Conservation (phyloP, 2,888 invertebrate genomes). For the Lymantria dispar region DNA sequence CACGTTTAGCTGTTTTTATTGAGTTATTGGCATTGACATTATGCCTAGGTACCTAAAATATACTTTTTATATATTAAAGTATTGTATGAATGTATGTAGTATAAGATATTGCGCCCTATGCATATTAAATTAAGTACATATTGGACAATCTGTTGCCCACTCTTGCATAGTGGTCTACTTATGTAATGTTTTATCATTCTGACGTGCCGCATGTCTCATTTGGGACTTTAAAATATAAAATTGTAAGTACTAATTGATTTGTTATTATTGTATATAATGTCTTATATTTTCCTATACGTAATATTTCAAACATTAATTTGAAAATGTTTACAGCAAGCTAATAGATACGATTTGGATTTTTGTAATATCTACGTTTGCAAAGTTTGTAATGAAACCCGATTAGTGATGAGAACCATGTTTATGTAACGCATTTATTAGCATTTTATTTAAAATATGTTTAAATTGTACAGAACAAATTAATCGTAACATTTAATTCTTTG, state of each 20-base stretch:
- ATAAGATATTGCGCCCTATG: slow-evolving; percentile 10
- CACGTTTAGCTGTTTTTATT: no score
- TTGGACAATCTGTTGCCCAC: neutral
- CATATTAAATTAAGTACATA: slow-evolving; percentile 1
- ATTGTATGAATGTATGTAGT: slow-evolving; percentile 5
- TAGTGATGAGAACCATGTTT: slow-evolving; percentile 34
- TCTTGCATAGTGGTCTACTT: slow-evolving; percentile 12
- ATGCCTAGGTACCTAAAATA: no score
- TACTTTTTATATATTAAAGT: no score
- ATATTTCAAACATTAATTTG: slow-evolving; percentile 17
- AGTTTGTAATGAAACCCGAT: slow-evolving; percentile 32
- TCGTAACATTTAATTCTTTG: slow-evolving; percentile 67
- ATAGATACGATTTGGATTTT: slow-evolving; percentile 48
- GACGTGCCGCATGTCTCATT: slow-evolving; percentile 30
- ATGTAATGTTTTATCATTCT: slow-evolving; percentile 13
- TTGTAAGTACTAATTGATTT: slow-evolving; percentile 18
- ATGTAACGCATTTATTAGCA: slow-evolving; percentile 73
- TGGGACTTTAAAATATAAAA: slow-evolving; percentile 33
- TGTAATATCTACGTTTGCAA: slow-evolving; percentile 27
- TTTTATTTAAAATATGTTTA: slow-evolving; percentile 54
- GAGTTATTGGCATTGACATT: no score
- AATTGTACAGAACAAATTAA: slow-evolving; percentile 73
- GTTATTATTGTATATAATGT: slow-evolving; percentile 27
- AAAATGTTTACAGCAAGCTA: slow-evolving; percentile 25
- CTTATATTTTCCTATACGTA: no score